Conservation (phyloP, 1,140 invertebrate genomes). For the Drosophila setifemur region DNA sequence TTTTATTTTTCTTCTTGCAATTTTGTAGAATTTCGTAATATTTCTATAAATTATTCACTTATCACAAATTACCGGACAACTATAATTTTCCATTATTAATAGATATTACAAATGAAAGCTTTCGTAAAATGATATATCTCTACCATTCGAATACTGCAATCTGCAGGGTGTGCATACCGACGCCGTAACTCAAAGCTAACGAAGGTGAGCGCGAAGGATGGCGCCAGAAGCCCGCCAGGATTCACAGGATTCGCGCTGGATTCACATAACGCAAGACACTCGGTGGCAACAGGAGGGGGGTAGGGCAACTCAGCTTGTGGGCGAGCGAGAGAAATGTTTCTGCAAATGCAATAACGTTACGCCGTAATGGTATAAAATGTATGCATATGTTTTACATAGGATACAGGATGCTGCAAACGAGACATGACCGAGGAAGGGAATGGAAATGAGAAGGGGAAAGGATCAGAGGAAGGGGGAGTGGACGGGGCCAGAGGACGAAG, state of each 20-base stretch:
- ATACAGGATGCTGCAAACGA: conserved; percentile 36
- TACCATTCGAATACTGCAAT: background rate
- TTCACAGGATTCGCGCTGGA: conserved; percentile 37
- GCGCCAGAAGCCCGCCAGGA: conserved; percentile 8
- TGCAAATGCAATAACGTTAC: conserved; percentile 76
- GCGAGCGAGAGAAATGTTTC: conserved; percentile 47
- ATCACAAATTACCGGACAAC: too few relatives aligned
- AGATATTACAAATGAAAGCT: too few relatives aligned
- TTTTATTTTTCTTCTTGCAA: too few relatives aligned
- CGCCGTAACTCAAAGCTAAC: conserved; percentile 50
- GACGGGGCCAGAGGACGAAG: conserved; percentile 15
- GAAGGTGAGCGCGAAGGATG: conserved; percentile 31
- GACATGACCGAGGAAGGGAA: conserved; percentile 12
- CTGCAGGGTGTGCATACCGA: conserved; percentile 7
- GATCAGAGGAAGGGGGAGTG: background rate
- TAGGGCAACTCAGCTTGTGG: background rate
- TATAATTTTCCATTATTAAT: too few relatives aligned
- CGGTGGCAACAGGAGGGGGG: background rate
- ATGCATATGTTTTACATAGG: conserved; percentile 71
- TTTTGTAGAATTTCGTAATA: too few relatives aligned
- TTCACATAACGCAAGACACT: conserved; percentile 58
- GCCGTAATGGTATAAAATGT: conserved; percentile 69
- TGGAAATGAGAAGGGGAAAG: background rate
- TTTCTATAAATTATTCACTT: too few relatives aligned
- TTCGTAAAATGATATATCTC: too few relatives aligned